phyloP scores from a whole-genome alignment of 2,888 invertebrate genomes.

The Cryptophagus acutangulus region DNA sequence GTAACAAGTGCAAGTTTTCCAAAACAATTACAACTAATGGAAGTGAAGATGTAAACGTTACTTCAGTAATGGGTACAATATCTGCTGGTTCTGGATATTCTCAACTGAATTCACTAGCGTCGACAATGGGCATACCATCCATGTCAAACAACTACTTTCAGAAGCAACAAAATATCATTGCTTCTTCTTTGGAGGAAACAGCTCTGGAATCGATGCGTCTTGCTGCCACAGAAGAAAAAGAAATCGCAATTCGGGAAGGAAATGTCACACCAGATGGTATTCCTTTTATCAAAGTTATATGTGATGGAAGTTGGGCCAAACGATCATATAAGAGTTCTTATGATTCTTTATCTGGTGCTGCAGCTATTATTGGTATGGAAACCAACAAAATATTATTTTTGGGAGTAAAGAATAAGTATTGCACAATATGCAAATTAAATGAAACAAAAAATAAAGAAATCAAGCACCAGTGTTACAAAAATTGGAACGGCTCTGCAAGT shows the following conservation, averaged over 20 bases:
- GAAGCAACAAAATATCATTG: no score
- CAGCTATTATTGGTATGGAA: slow-evolving; percentile 12
- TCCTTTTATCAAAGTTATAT: slow-evolving; percentile 22
- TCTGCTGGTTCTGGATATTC: no score
- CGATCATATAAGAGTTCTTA: slow-evolving; percentile 19
- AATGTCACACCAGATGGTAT: slow-evolving; percentile 19
- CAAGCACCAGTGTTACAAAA: slow-evolving; percentile 19
- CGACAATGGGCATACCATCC: no score
- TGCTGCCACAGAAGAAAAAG: slow-evolving; percentile 11
- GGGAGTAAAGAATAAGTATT: slow-evolving; percentile 21
- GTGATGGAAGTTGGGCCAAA: slow-evolving; percentile 26
- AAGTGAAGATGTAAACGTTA: no score
- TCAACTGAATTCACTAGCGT: no score
- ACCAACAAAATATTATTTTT: slow-evolving; percentile 19
- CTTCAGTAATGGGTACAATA: no score
- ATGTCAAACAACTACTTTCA: no score
- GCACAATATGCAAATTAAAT: slow-evolving; percentile 12
- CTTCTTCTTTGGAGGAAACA: no score
- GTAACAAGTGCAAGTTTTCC: no score
- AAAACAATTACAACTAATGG: no score
- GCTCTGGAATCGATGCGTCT: slow-evolving; percentile 8
- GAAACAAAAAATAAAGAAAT: slow-evolving; percentile 6
- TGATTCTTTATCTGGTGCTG: slow-evolving; percentile 12
- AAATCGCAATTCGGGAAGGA: slow-evolving; percentile 18
- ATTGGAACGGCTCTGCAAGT: slow-evolving; percentile 18